Evolutionary conservation across 2,888 invertebrate genomes (phyloP), one percentile per base, ranked within the genome.

Genomic region (Tortrix viridana): DNA sequence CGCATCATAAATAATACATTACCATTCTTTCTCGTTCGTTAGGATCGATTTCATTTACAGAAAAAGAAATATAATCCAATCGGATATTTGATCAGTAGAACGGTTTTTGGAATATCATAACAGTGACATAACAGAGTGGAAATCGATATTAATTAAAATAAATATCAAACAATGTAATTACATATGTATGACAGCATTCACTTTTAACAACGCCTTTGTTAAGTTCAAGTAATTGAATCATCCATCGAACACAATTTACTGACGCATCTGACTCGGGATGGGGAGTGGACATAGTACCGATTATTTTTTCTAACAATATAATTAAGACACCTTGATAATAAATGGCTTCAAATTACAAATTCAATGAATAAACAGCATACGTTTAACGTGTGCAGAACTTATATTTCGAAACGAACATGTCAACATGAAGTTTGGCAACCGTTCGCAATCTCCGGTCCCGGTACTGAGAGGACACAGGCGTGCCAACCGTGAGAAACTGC

Each of bases 381-480:
- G 23, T 23, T 38, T 26, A n/a, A 26, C 26, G 56, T 47, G 26
- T 19, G 22, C 18, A 44, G 22, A 23, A 26, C 16, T 14, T 48
- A 37, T 32, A n/a, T 55, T 50, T 56, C 61, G 55, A 49, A 49
- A 61, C 55, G 72, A 67, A 70, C 65, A 54, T 72, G 69, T 71
- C 71, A 72, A 69, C 71, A 68, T 63, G 68, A 61, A 69, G 72
- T 86, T 80, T 82, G 67, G 81, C 83, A 87, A 88, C 68, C 65
- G 67, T 81, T 83, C 78, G 69, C 80, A 85, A 86, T 79, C 82
- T 82, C 85, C 85, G 82, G 82, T 79, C 75, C 74, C 72, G 60
- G 77, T 79, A 80, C 72, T 66, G 68, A 74, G 80, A 81, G 77
- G 79, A 81, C 80, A 77, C 77, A 68, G 73, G 73, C 71, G 74